Evolutionary conservation across 2,888 invertebrate species (phyloP).

Genomic region (Cephalotes varians): DNA sequence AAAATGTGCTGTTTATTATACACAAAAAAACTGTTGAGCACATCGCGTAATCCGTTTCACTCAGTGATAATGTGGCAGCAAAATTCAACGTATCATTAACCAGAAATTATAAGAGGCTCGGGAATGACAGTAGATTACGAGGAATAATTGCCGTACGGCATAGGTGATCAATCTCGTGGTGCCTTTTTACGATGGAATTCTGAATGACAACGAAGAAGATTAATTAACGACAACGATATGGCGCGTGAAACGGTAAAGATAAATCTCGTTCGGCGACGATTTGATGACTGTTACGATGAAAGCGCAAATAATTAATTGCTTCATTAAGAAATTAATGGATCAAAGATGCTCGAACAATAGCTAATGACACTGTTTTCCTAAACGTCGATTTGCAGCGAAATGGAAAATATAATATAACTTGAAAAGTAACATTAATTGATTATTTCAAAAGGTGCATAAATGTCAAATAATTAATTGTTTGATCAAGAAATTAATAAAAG

Average conservation of each 20-base stretch:
- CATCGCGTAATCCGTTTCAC: slow-evolving; percentile 42
- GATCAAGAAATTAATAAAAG: background rate
- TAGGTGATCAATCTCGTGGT: slow-evolving; percentile 37
- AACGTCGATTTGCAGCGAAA: background rate
- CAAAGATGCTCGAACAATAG: background rate
- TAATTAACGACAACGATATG: slow-evolving; percentile 34
- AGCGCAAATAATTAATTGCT: slow-evolving; percentile 41
- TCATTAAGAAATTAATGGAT: slow-evolving; percentile 21
- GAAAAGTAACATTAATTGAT: background rate
- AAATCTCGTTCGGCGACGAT: slow-evolving; percentile 8
- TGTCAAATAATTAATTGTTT: background rate
- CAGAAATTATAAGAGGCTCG: slow-evolving; percentile 50
- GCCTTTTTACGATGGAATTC: slow-evolving; percentile 29
- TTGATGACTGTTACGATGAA: background rate
- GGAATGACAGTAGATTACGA: slow-evolving; percentile 32
- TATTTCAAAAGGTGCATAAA: background rate
- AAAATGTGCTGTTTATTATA: slow-evolving; percentile 23
- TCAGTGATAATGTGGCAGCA: background rate
- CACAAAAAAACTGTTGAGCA: slow-evolving; percentile 2
- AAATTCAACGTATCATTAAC: slow-evolving; percentile 53
- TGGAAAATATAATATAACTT: background rate
- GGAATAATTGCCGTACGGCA: slow-evolving; percentile 26
- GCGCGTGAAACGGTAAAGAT: slow-evolving; percentile 16
- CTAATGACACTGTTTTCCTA: background rate
- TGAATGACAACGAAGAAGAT: slow-evolving; percentile 41